Evolutionary conservation across 2,797 vertebrate genomes (phyloP).

Genomic region (Carduelis carduelis): DNA sequence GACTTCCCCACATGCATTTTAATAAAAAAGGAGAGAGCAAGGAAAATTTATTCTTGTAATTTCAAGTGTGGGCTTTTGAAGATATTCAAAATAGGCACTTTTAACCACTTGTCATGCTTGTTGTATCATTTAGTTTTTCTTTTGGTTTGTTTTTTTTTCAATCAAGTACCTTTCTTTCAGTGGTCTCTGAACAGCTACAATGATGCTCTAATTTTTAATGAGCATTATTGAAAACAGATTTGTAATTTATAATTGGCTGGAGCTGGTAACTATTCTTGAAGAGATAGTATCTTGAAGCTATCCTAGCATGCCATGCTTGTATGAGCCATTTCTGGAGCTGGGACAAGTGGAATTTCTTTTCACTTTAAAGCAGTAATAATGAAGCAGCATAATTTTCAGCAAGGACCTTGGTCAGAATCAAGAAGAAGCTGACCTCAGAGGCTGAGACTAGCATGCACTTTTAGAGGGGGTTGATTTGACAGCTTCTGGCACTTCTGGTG

Average conservation of each 20-base stretch:
- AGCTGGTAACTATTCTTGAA: background rate
- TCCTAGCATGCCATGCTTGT: background rate
- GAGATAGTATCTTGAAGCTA: background rate
- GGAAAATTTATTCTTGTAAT: background rate
- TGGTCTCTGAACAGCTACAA: background rate
- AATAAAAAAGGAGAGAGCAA: background rate
- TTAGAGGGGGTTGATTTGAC: background rate
- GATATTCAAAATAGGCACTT: background rate
- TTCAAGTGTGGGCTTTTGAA: background rate
- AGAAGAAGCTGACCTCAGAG: background rate
- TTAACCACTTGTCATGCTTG: background rate
- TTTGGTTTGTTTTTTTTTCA: background rate
- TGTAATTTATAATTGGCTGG: background rate
- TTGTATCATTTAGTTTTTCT: background rate
- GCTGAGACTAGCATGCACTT: background rate
- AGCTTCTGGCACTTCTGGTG: background rate
- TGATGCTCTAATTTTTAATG: background rate
- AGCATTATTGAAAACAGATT: background rate
- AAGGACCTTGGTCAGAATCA: background rate
- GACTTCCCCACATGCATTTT: background rate
- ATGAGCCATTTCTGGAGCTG: background rate
- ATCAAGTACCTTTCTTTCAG: background rate
- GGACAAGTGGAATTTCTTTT: background rate
- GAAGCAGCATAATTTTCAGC: background rate
- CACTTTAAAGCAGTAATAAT: background rate